phyloP scores from a whole-genome alignment of 1,140 invertebrate genomes.

The Yoshiicerus persimilis region DNA sequence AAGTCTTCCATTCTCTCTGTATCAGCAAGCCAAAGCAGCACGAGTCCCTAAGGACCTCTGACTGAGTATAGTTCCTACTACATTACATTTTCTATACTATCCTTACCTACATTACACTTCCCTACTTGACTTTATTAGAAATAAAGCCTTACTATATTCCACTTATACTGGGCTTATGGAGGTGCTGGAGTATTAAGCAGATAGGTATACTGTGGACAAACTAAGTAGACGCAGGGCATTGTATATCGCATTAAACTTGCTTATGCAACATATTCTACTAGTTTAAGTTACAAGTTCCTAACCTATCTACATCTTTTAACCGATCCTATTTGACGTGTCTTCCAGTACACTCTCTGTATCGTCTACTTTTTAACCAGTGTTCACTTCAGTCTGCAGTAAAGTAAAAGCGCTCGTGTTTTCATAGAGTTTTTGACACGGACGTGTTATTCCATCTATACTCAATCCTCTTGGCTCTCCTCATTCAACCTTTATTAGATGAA shows the following conservation, averaged over 20 bases:
- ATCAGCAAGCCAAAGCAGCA: background rate
- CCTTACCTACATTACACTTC: background rate
- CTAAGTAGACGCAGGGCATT: background rate
- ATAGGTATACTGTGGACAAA: too few species aligned
- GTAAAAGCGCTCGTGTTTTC: background rate
- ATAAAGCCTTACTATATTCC: background rate
- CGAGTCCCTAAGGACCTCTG: constrained; percentile 10
- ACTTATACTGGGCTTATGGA: background rate
- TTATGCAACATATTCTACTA: background rate
- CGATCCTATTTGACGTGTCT: background rate
- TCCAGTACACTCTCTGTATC: background rate
- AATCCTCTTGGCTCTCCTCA: background rate
- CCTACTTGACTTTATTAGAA: background rate
- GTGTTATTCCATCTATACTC: background rate
- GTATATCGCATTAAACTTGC: background rate
- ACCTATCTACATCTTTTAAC: background rate
- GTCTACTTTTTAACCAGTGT: background rate
- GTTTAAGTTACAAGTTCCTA: background rate
- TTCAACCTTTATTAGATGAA: background rate
- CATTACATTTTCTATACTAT: background rate
- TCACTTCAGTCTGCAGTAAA: background rate
- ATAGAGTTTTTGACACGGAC: constrained; percentile 10
- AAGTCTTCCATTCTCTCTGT: background rate
- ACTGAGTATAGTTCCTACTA: background rate
- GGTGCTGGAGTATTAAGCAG: background rate